These are phyloP conservation scores for Ceriagrion tenellum DNA, from an alignment of 2,888 invertebrate genomes.

Conservation along the genomic window DNA sequence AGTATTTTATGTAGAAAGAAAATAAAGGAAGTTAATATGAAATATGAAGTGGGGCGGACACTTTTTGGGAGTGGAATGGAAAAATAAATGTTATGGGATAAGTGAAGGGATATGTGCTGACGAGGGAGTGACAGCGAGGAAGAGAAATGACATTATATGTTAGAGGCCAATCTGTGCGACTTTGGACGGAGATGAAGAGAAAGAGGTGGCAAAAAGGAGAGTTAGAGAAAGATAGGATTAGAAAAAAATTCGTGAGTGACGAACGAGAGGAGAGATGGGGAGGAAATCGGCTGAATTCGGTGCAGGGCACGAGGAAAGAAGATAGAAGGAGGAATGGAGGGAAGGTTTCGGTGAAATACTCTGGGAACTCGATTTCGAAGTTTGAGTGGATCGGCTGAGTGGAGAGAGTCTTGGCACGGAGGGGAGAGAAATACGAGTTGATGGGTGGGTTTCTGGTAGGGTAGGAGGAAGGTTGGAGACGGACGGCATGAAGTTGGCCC, in stretches of 20 bases:
- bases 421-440: background rate
- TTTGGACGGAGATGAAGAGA: background rate
- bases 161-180: background rate
- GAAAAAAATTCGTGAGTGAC: too few relatives aligned
- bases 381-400: slow-evolving; percentile 50
- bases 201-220: too few relatives aligned
- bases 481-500: too few relatives aligned
- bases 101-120: background rate
- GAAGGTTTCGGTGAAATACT: background rate
- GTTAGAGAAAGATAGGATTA: too few relatives aligned
- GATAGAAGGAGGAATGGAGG: background rate
- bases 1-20: too few relatives aligned
- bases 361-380: slow-evolving; percentile 43
- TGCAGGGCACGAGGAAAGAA: background rate
- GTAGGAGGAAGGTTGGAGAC: background rate
- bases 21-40: background rate
- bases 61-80: too few relatives aligned
- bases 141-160: background rate
- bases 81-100: background rate
- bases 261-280: slow-evolving; percentile 14
- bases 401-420: background rate
- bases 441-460: background rate
- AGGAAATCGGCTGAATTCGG: background rate
- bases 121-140: background rate
- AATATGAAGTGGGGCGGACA: background rate